phyloP scores from a whole-genome alignment of 2,888 invertebrate genomes.

The Polymixis flavicincta region DNA sequence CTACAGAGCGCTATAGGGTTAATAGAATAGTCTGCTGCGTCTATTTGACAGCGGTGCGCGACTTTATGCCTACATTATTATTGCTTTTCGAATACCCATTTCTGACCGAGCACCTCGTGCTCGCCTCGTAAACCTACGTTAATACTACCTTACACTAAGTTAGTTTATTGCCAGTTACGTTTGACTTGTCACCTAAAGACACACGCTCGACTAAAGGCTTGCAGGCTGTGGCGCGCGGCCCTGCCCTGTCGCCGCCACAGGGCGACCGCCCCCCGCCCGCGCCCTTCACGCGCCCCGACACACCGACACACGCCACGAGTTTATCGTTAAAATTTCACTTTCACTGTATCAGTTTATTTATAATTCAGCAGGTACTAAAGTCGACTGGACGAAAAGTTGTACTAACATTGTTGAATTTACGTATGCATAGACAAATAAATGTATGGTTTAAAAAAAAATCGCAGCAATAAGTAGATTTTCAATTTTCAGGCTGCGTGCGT shows the following conservation, averaged over 20 bases:
- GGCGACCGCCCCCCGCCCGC: constrained; percentile 72
- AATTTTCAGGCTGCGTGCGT: neutral
- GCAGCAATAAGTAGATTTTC: neutral
- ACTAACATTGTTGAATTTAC: constrained; percentile 6
- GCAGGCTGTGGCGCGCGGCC: constrained; percentile 80
- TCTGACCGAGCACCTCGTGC: constrained; percentile 88
- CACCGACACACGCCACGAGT: constrained; percentile 11
- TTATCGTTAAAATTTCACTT: constrained; percentile 8
- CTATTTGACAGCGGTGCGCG: constrained; percentile 86
- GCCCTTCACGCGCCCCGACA: constrained; percentile 44
- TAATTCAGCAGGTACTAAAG: constrained; percentile 10
- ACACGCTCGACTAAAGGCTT: constrained; percentile 87
- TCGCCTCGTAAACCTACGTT: constrained; percentile 80
- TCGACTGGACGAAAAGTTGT: constrained; percentile 9
- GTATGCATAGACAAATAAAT: neutral
- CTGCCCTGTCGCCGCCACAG: constrained; percentile 75
- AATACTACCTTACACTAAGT: constrained; percentile 83
- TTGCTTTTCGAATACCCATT: constrained; percentile 91
- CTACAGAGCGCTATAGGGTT: constrained; percentile 79
- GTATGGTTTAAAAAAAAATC: no score
- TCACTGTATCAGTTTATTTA: neutral
- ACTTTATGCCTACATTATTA: constrained; percentile 89
- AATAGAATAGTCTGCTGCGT: constrained; percentile 78
- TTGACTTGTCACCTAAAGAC: constrained; percentile 82
- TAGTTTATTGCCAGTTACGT: constrained; percentile 88